Conservation (phyloP, 2,113 vertebrate species). For the Ginglymostoma cirratum region DNA sequence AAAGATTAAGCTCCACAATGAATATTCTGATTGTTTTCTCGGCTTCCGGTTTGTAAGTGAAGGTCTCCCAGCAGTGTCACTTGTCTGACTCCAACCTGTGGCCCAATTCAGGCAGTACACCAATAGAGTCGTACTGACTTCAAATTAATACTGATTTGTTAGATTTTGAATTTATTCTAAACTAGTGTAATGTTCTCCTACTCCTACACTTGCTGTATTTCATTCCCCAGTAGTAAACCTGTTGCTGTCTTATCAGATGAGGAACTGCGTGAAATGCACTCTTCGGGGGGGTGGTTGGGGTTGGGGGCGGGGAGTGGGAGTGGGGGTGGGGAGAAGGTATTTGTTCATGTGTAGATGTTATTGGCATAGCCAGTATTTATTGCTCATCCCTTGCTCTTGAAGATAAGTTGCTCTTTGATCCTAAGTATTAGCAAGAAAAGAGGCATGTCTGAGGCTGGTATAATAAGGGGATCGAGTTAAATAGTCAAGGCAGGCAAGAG, state of each 20-base stretch:
- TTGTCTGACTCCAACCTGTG: neutral
- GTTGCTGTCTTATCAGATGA: neutral
- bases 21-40: neutral
- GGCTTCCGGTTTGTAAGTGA: neutral
- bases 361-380: neutral
- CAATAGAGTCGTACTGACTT: neutral
- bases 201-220: neutral
- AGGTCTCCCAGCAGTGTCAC: neutral
- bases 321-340: neutral
- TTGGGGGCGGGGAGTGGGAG: too few relatives aligned
- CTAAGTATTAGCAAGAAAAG: too few relatives aligned
- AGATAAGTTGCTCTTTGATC: neutral
- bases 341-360: neutral
- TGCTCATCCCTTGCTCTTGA: neutral
- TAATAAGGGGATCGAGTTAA: too few relatives aligned
- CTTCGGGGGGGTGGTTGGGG: neutral
- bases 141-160: neutral
- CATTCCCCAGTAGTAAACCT: neutral
- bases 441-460: too few relatives aligned
- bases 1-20: neutral
- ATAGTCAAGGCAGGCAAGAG: too few relatives aligned
- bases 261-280: neutral
- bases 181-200: neutral
- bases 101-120: neutral
- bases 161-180: neutral